These are phyloP conservation scores for Cynopterus brachyotis DNA, from an alignment of 2,113 vertebrate genomes.

Conservation along the genomic window DNA sequence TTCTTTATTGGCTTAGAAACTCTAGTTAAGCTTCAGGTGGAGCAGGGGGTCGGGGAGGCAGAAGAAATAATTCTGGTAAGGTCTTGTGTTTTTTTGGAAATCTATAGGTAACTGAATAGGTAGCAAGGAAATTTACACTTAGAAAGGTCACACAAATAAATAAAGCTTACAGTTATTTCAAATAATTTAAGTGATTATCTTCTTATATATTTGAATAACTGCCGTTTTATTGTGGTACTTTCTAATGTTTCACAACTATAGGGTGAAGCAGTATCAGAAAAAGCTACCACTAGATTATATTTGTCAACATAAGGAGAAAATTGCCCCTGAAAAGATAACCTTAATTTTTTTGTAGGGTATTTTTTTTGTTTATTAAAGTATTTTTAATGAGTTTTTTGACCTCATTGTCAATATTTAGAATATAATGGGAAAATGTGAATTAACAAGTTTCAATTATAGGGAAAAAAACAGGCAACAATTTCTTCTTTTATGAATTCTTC, in stretches of 20 bases:
- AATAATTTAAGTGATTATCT: slow-evolving; percentile 40
- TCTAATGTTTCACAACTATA: slow-evolving; percentile 23
- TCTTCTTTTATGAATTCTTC: slow-evolving; percentile 39
- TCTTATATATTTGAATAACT: background rate
- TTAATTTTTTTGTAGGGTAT: slow-evolving; percentile 32
- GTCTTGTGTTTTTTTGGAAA: background rate
- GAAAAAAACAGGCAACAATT: background rate
- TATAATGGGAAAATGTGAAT: slow-evolving; percentile 36
- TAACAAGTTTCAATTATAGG: slow-evolving; percentile 46
- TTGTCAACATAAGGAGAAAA: slow-evolving; percentile 4
- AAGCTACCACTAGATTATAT: background rate
- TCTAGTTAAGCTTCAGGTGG: background rate
- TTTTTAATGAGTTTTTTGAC: slow-evolving; percentile 42
- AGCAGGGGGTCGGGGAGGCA: background rate
- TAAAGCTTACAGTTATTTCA: slow-evolving; percentile 3
- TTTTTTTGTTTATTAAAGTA: slow-evolving; percentile 41
- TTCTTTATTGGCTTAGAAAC: background rate
- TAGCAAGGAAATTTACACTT: slow-evolving; percentile 38
- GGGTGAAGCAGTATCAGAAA: background rate
- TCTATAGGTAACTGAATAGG: slow-evolving; percentile 1
- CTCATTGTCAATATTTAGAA: background rate
- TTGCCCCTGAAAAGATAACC: slow-evolving; percentile 5
- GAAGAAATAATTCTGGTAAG: background rate
- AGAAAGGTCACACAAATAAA: slow-evolving; percentile 43
- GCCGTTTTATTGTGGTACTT: background rate